Percentiles rank a stretch among this genome's conserved stretches.
These are phyloP conservation scores for Venustaconcha ellipsiformis DNA, from an alignment of 1,140 invertebrate genomes.

Conservation along the genomic window DNA sequence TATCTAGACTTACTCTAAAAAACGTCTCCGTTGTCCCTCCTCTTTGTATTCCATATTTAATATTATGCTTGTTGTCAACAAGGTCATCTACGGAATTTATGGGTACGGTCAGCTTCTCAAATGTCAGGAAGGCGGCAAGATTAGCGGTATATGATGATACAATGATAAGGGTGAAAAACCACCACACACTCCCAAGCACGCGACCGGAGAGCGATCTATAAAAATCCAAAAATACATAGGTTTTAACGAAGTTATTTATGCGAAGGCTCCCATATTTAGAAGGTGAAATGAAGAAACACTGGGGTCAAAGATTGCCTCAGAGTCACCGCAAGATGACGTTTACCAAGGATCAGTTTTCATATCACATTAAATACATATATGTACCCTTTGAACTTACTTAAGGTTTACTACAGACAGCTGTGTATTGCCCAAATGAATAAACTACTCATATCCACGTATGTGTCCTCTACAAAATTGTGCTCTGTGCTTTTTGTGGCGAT, in stretches of 20 bases:
- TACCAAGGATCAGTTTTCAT: too few species aligned
- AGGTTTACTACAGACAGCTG: too few species aligned
- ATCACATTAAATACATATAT: too few species aligned
- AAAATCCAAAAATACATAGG: slow-evolving; percentile 80
- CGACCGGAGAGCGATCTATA: slow-evolving; percentile 75
- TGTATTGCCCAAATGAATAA: too few species aligned
- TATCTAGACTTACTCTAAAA: slow-evolving; percentile 29
- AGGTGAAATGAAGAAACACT: not conserved
- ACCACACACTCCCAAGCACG: slow-evolving; percentile 91
- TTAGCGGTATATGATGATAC: slow-evolving; percentile 99
- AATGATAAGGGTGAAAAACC: slow-evolving; percentile 92
- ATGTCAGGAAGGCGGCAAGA: slow-evolving; percentile 96
- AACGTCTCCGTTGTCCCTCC: slow-evolving; percentile 71
- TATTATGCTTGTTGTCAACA: slow-evolving; percentile 91
- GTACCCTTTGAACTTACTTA: too few species aligned
- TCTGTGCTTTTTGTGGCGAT: too few species aligned
- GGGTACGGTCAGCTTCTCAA: slow-evolving; percentile 95
- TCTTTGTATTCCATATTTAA: slow-evolving; percentile 90
- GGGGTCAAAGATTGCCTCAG: not conserved
- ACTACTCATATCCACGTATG: too few species aligned
- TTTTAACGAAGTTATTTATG: not conserved
- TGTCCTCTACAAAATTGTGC: too few species aligned
- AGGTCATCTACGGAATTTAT: slow-evolving; percentile 97
- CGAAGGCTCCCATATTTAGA: not conserved
- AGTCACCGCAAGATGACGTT: too few species aligned